Conservation (phyloP, 2,888 invertebrate genomes). For the Lacanobia wlatinum region DNA sequence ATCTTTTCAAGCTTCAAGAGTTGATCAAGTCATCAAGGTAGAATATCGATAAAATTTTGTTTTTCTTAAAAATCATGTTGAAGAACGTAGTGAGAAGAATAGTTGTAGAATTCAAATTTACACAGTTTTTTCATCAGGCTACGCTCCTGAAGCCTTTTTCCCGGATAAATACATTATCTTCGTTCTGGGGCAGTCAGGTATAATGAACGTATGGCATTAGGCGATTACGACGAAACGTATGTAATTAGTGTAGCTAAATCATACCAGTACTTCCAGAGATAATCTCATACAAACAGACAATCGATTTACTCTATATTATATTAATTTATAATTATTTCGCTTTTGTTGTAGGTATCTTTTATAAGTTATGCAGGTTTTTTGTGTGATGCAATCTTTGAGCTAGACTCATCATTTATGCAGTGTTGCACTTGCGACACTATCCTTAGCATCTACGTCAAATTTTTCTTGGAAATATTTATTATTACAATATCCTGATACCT, state of each 20-base stretch:
- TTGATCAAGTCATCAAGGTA: too few species aligned
- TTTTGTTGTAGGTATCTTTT: not conserved
- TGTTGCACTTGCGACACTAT: conserved; percentile 3
- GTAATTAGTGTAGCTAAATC: not conserved
- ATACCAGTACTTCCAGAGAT: not conserved
- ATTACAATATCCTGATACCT: not conserved
- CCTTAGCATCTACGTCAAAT: not conserved
- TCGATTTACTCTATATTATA: not conserved
- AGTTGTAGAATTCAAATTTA: not conserved
- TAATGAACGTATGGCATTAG: too few species aligned
- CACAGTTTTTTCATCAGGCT: too few species aligned
- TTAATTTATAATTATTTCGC: not conserved
- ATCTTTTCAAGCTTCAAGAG: not conserved
- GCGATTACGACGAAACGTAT: not conserved
- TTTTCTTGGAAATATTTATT: not conserved
- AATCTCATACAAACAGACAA: too few species aligned
- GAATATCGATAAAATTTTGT: not conserved
- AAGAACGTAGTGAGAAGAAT: not conserved
- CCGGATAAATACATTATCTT: too few species aligned
- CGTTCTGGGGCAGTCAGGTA: too few species aligned
- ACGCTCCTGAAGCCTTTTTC: too few species aligned
- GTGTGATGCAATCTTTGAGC: conserved; percentile 6
- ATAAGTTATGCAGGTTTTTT: not conserved
- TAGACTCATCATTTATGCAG: not conserved
- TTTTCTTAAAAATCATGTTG: not conserved